Evolutionary conservation across 1,140 invertebrate genomes (phyloP), one percentile per base, ranked within the genome.

Genomic region (Tribolium madens): DNA sequence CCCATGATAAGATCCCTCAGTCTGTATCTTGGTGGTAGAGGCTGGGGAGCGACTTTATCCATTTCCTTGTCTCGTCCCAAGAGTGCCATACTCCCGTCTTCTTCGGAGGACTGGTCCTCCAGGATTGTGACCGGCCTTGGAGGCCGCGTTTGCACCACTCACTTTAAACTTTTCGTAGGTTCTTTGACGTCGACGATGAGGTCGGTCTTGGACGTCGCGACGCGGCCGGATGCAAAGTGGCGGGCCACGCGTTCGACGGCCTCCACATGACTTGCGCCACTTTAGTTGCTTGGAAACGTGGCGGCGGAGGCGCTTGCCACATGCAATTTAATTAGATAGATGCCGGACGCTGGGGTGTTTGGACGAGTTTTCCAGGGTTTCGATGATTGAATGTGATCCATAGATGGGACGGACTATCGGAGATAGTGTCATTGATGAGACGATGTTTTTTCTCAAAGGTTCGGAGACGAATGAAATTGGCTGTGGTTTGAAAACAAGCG

Each of bases 1-100:
- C 93, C 93, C 78, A 93, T 87, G 76, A 95, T 90, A 76, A 95
- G 89, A 87, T 95, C 93, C 69, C 93, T 88, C 78, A 95, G 90
- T 18, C 93, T 89, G 86, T 94, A 94, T 76, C 93, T 85, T 1
- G 91, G 84, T 47, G 82, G 84, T 57, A 82, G 81, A 48, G 80
- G 83, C 31, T 73, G 73, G 47, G 79, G 77, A 46, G 79, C 77
- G 2, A 79, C 79, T 47, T 48, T 69, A 46, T 84, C 83, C 76
- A 79, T 83, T 50, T 84, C 83, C 72, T 76, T 79, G 18, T 84
- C 83, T 7, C 77, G 70, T 33, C 53, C 78, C 53, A 83, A 73
- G 48, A 83, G 71, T 57, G 80, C 81, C 81, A 82, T 81, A 18
- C 18, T 57, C 53, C 57, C 73, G 36, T 60, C 72, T 70, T 57